Evolutionary conservation across 2,113 vertebrate species (phyloP).

Genomic region (Lampris incognitus): DNA sequence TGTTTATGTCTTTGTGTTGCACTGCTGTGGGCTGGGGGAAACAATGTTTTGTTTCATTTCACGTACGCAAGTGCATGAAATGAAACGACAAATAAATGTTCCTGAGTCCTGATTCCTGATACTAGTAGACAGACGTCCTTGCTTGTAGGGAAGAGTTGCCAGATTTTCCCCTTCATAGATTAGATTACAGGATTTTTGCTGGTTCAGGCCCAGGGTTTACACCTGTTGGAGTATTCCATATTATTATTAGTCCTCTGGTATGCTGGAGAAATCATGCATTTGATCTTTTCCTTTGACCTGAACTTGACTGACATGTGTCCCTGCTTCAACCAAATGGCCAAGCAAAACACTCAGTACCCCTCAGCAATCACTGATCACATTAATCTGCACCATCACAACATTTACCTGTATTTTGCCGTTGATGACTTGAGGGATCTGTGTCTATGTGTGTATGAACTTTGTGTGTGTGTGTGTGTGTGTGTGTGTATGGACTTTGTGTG

Average conservation of each 20-base stretch:
- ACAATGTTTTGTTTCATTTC: no score
- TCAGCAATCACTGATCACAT: slow-evolving; percentile 60
- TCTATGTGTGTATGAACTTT: background rate
- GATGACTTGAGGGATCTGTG: slow-evolving; percentile 48
- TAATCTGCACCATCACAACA: slow-evolving; percentile 48
- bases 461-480: slow-evolving; percentile 10
- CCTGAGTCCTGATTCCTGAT: no score
- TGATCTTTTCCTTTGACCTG: slow-evolving; percentile 73
- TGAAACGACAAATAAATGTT: no score
- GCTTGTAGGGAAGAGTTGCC: slow-evolving; percentile 68
- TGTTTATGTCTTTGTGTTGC: no score
- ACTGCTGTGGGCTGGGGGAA: no score
- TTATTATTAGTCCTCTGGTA: slow-evolving; percentile 38
- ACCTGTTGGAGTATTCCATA: slow-evolving; percentile 54
- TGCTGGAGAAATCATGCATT: slow-evolving; percentile 61
- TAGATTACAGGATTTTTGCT: slow-evolving; percentile 70
- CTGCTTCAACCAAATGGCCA: slow-evolving; percentile 66
- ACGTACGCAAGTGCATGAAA: no score
- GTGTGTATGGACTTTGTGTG: background rate
- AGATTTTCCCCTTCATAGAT: slow-evolving; percentile 72
- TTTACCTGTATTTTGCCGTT: slow-evolving; percentile 27
- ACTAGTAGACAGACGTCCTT: slow-evolving; percentile 65
- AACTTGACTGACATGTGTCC: slow-evolving; percentile 78
- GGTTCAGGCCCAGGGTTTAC: slow-evolving; percentile 57
- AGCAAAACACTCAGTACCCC: slow-evolving; percentile 63